Conservation (phyloP, 2,113 vertebrate genomes). For the Anolis sagrei region DNA sequence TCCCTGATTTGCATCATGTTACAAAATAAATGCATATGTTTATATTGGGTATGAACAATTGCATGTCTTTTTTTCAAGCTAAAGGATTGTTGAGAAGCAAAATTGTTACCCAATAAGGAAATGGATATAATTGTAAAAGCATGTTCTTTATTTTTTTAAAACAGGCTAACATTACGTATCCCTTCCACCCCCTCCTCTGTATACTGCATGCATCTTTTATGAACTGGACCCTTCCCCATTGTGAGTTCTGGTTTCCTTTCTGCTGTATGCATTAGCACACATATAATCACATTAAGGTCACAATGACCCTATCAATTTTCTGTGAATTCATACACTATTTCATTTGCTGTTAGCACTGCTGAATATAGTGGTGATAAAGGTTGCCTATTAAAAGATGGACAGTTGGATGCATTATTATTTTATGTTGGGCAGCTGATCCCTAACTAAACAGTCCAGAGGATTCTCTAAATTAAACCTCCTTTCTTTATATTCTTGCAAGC, state of each 20-base stretch:
- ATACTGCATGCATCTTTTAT: constrained; percentile 74
- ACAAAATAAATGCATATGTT: constrained; percentile 2
- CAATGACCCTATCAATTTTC: constrained; percentile 60
- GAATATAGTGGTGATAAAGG: constrained; percentile 69
- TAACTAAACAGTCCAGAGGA: constrained; percentile 68
- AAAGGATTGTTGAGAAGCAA: constrained; percentile 15
- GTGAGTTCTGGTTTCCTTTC: constrained; percentile 63
- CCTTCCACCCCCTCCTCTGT: constrained; percentile 13
- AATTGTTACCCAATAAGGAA: constrained; percentile 19
- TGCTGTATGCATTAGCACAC: constrained; percentile 71
- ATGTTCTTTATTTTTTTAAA: constrained; percentile 52
- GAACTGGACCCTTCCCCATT: constrained; percentile 59
- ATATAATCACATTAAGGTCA: constrained; percentile 76
- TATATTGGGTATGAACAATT: neutral
- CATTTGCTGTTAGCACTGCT: constrained; percentile 61
- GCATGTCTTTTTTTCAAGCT: constrained; percentile 14
- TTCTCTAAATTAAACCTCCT: constrained; percentile 74
- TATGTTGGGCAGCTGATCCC: constrained; percentile 71
- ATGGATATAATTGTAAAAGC: constrained; percentile 49
- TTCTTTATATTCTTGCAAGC: constrained; percentile 69
- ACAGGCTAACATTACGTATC: constrained; percentile 55
- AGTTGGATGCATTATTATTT: constrained; percentile 79
- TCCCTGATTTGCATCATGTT: constrained; percentile 2
- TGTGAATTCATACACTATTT: constrained; percentile 64
- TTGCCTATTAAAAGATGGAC: constrained; percentile 72